A percentile compares a stretch with the other conserved stretches of the same genome.
Conservation (phyloP, 1,140 invertebrate species). For the Callitettix versicolor region DNA sequence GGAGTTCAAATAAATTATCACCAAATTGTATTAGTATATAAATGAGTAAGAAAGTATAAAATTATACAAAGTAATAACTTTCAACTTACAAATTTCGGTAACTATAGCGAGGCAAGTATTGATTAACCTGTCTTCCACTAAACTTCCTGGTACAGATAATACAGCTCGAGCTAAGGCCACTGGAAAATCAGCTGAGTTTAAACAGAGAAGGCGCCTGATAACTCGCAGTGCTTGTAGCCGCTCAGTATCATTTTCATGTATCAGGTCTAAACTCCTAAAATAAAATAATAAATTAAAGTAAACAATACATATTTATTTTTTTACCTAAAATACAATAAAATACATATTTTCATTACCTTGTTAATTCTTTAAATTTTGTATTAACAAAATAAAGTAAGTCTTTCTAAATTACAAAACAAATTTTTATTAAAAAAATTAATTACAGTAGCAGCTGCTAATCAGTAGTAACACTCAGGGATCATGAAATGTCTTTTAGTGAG, state of each 20-base stretch:
- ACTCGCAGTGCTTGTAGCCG: conserved; percentile 80
- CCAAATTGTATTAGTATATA: no score
- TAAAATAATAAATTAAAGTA: conserved; percentile 12
- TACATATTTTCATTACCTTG: conserved; percentile 6
- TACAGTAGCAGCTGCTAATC: no score
- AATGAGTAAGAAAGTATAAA: no score
- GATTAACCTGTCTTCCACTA: conserved; percentile 64
- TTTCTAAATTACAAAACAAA: no score
- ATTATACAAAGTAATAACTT: conserved; percentile 2
- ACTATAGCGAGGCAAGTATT: conserved; percentile 73
- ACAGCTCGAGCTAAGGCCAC: conserved; percentile 50
- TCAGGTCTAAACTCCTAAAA: conserved; percentile 65
- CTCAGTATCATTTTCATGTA: conserved; percentile 75
- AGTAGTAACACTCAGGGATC: no score
- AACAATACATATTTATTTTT: conserved; percentile 8
- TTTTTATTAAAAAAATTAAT: no score
- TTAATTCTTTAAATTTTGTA: no score
- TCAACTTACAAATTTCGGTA: conserved; percentile 60
- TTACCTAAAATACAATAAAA: background rate
- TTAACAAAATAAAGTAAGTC: no score
- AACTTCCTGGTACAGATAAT: conserved; percentile 70
- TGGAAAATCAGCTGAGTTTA: conserved; percentile 54
- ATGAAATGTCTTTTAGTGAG: no score
- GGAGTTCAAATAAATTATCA: no score
- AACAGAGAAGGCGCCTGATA: conserved; percentile 54